Base-by-base conservation (phyloP, 2,113 vertebrate species). In the Salvator merianae region DNA sequence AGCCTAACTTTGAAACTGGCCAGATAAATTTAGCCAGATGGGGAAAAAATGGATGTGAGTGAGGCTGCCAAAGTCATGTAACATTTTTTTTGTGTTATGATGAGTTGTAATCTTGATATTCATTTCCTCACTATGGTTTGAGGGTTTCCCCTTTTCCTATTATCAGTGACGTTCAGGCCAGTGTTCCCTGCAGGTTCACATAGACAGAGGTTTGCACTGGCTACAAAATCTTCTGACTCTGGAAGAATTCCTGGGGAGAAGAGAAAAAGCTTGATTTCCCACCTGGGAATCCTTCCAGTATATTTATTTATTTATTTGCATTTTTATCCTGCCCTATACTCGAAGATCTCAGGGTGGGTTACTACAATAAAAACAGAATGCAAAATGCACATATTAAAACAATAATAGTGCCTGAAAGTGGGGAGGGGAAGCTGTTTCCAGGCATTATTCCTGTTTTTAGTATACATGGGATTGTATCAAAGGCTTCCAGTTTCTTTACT, bases 91-190 rank as follows among this genome's bases (percentile, higher is more conserved):
- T 22, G 34, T 65, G 55, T 24, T 65, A 22, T 36, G 69, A 22
- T 50, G 40, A 65, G 2, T 85, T 84, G 32, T 79, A 79, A 73
- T 85, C 77, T 85, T 63, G 38, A 65, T 63, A 32, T 40, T 59
- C 66, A 34, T 43, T 79, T 50, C 12, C 55, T 30, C 53, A 72
- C 53, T 28, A 28, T 70, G n/a, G 38, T 73, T 85, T 85, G 77
- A 36, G 83, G 83, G 63, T 85, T 85, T 32, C 69, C 70, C 16
- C 55, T 73, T 63, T 73, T 63, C 24, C 8, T 84, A 36, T 36
- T 85, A 65, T 85, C 83, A 1, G 6, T 36, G 24, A 47, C 73
- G 38, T 9, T 55, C 83, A 85, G 77, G 47, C 69, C 32, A 9
- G 5, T 34, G 26, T 22, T 68, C 75, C 24, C 28, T 62, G 66